Evolutionary conservation across 2,888 invertebrate species (phyloP).

Genomic region (Drosophila neonasuta): DNA sequence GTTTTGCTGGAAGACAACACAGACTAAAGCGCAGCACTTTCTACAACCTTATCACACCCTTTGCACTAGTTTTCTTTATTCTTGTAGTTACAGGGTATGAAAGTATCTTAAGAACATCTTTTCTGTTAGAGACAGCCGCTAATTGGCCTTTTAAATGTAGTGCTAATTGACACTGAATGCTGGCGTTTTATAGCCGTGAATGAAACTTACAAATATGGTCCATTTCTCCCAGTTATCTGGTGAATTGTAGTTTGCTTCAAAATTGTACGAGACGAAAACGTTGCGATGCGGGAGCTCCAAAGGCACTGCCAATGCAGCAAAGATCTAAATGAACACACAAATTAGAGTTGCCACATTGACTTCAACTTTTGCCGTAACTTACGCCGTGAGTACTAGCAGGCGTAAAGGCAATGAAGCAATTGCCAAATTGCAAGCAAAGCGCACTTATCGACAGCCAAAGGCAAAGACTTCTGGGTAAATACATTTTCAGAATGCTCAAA

Average conservation of each 20-base stretch:
- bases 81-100: background rate
- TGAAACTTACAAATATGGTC: slow-evolving; percentile 73
- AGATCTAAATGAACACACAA: slow-evolving; percentile 83
- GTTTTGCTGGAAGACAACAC: slow-evolving; percentile 54
- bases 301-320: slow-evolving; percentile 88
- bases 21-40: too few species aligned
- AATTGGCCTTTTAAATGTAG: slow-evolving; percentile 52
- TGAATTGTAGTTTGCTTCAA: slow-evolving; percentile 87
- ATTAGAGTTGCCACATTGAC: background rate
- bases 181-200: slow-evolving; percentile 48
- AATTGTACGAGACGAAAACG: slow-evolving; percentile 89
- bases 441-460: slow-evolving; percentile 23
- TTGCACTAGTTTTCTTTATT: background rate
- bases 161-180: slow-evolving; percentile 40
- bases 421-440: slow-evolving; percentile 12
- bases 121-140: slow-evolving; percentile 43
- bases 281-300: slow-evolving; percentile 87
- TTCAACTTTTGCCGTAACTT: slow-evolving; percentile 39
- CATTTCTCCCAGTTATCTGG: slow-evolving; percentile 83
- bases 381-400: slow-evolving; percentile 80
- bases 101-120: slow-evolving; percentile 4
- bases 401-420: slow-evolving; percentile 70
- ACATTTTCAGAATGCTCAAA: slow-evolving; percentile 29
- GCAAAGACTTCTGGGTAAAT: background rate
- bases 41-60: background rate